Evolutionary conservation across 1,140 invertebrate genomes (phyloP).

Genomic region (Globodera rostochiensis): DNA sequence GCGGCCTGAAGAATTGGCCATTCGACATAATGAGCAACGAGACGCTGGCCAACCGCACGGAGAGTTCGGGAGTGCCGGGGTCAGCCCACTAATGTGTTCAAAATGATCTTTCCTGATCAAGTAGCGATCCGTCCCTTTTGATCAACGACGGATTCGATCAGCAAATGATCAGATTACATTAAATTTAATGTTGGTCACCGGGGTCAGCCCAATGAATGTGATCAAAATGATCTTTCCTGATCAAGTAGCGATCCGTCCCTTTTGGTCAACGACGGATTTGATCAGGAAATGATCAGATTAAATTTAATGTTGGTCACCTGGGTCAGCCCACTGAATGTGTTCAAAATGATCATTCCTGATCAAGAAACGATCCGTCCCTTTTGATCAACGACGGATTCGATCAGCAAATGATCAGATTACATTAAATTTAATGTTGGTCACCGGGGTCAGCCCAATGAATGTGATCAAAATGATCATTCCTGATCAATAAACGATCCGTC

Average conservation of each 20-base stretch:
- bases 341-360: conserved; percentile 7
- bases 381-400: no score
- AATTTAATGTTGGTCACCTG: conserved; percentile 60
- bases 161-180: no score
- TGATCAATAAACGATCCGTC: no score
- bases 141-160: no score
- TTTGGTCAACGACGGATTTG: no score
- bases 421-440: neutral
- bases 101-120: neutral
- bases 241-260: neutral
- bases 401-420: no score
- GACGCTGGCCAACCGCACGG: conserved; percentile 75
- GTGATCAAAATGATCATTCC: no score
- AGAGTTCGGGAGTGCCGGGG: conserved; percentile 69
- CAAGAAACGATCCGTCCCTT: conserved; percentile 66
- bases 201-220: conserved; percentile 71
- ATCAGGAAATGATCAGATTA: neutral
- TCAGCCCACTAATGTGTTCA: conserved; percentile 67
- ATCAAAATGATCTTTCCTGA: neutral
- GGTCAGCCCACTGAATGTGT: conserved; percentile 69
- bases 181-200: conserved; percentile 2
- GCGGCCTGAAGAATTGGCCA: conserved; percentile 68
- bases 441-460: conserved; percentile 71
- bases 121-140: conserved; percentile 66
- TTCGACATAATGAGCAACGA: conserved; percentile 68